Conservation (phyloP, 2,888 invertebrate genomes). For the Luperina testacea region DNA sequence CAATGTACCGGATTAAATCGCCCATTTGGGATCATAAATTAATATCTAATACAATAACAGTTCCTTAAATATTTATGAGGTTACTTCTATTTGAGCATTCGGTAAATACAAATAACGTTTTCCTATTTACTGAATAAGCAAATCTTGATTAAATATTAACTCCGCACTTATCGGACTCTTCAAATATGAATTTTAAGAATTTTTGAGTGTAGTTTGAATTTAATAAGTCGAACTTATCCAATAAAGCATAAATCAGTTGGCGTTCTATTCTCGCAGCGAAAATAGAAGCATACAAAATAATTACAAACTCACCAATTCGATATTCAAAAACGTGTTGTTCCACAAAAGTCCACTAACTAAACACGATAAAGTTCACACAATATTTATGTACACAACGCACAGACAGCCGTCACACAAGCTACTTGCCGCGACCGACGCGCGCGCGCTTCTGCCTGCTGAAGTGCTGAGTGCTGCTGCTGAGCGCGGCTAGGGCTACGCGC, state of each 20-base stretch:
- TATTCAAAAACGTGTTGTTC: slow-evolving; percentile 21
- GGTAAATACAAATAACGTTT: background rate
- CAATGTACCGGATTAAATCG: background rate
- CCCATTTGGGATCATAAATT: background rate
- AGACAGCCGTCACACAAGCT: slow-evolving; percentile 33
- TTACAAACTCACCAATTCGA: slow-evolving; percentile 38
- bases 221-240: background rate
- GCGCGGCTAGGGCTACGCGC: slow-evolving; percentile 42
- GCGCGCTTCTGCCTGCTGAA: slow-evolving; percentile 51
- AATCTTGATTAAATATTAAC: slow-evolving; percentile 32
- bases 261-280: background rate
- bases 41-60: background rate
- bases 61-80: background rate
- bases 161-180: slow-evolving; percentile 23
- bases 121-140: background rate
- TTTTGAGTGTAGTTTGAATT: background rate
- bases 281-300: background rate
- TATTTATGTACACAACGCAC: slow-evolving; percentile 52
- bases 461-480: background rate
- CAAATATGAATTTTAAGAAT: slow-evolving; percentile 21
- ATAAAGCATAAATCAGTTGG: background rate
- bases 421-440: slow-evolving; percentile 45
- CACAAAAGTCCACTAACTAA: slow-evolving; percentile 57
- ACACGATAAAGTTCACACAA: slow-evolving; percentile 62
- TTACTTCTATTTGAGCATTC: slow-evolving; percentile 2